Conservation (phyloP, 2,797 vertebrate species). For the Sciurus carolinensis region DNA sequence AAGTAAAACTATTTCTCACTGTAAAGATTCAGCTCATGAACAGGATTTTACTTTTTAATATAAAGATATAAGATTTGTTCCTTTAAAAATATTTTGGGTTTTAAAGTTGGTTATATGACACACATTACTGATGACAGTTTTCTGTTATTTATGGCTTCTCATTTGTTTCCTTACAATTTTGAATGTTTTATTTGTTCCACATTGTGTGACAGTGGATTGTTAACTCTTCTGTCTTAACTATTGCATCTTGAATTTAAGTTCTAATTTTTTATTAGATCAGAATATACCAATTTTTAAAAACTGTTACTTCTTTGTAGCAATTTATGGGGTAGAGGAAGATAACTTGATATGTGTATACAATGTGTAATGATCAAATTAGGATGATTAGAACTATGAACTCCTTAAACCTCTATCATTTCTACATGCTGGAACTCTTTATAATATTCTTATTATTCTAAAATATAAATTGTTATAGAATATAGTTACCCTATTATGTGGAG, state of each 20-base stretch:
- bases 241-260: background rate
- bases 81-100: background rate
- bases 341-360: too few species aligned
- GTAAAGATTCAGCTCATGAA: background rate
- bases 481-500: too few species aligned
- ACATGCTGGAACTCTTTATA: too few species aligned
- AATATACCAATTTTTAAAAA: background rate
- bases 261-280: background rate
- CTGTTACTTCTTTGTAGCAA: too few species aligned
- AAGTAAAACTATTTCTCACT: background rate
- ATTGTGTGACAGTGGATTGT: background rate
- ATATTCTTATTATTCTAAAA: too few species aligned
- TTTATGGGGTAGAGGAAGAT: too few species aligned
- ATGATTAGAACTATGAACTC: too few species aligned
- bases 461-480: too few species aligned
- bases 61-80: too few species aligned
- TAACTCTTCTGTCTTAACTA: background rate
- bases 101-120: background rate
- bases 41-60: background rate
- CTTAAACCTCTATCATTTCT: too few species aligned
- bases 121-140: background rate
- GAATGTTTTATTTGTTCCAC: background rate
- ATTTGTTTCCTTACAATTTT: constrained; percentile 28
- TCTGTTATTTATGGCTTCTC: background rate
- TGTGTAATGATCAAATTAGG: too few species aligned